Base-by-base conservation (phyloP, 2,888 invertebrate genomes). In the Cotesia congregata region DNA sequence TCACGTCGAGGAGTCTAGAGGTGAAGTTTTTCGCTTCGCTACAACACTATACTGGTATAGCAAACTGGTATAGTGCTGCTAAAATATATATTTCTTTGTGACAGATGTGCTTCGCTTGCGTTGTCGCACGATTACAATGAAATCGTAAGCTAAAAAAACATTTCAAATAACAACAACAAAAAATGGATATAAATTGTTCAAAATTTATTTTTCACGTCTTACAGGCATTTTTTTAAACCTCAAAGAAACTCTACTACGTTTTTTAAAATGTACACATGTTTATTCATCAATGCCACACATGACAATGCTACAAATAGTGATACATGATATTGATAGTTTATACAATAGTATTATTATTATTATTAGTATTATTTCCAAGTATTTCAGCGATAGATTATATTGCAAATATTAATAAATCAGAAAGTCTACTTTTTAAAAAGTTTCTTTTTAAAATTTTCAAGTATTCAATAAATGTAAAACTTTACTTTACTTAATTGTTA, bases 71-170 rank as follows among this genome's bases (percentile, higher is more conserved):
- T 50, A 50, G 50, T 50, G 50, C 12, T 50, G 50, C 50, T 50
- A 50, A 50, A 17, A 73, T 65, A 15, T 67, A 73, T 73, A 73
- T 73, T 73, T 73, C 73, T 73, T 41, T 59, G 50, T 73, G 65
- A 65, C 65, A 59, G 73, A 67, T 73, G 67, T 41, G 30, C 59
- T 59, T 73, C 67, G 73, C 73, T 65, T 59, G 65, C 65, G n/a
- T 67, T 73, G 41, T 41, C 67, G 20, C 50, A 67, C 67, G 73
- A 73, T 67, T 73, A 73, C 67, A 50, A 60, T 67, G 73, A 41
- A 65, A 73, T 73, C 50, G 73, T 50, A 50, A 20, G 5, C 67
- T 41, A 73, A 30, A 67, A 50, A 67, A 65, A 65, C 39, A 67
- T 50, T 67, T 73, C 38, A 39, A 65, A 59, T 67, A 41, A 17